Base-by-base conservation (phyloP, 2,888 invertebrate species). In the Drosophila borealis region DNA sequence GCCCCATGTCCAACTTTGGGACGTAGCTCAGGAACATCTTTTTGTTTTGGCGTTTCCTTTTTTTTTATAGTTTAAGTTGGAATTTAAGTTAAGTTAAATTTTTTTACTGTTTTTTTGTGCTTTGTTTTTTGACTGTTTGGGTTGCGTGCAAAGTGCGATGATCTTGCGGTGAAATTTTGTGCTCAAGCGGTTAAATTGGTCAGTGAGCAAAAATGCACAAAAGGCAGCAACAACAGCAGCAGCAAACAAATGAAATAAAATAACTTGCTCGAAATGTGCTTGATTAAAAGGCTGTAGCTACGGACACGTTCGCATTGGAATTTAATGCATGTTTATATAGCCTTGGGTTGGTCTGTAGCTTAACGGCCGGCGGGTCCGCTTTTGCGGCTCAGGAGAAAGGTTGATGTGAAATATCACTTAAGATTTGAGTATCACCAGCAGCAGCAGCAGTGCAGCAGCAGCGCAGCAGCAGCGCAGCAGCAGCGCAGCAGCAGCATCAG, bases 101-200 rank as follows among this genome's bases (percentile, higher is more conserved):
- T 56, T 63, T 78, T 57, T 62, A 51, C 41, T n/a, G 14, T 48
- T 64, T 25, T 44, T 45, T 61, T 77, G 46, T 25, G 25, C 8
- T 62, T 59, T 67, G 54, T 65, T 74, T 71, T 78, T 67, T 66
- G 73, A 67, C 68, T 84, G 57, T 79, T 75, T 55, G 74, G 84
- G 71, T 88, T 88, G 86, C 85, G 86, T 88, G 83, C 86, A 74
- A 83, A 86, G 86, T 81, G 84, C 86, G 86, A 83, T 85, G 86
- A 88, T 88, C 86, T 86, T 86, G 88, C 88, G 86, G 86, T 84
- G 88, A 86, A 86, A 86, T 86, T 86, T 86, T 86, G 80, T 89
- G 90, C 88, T 90, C 87, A 85, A 70, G 74, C 89, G 88, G 88
- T 80, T 88, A 90, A 90, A 89, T 89, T 90, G 90, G 90, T 90